These are phyloP conservation scores for Tauraco hartlaubi DNA, from an alignment of 2,797 vertebrate genomes.

Conservation along the genomic window DNA sequence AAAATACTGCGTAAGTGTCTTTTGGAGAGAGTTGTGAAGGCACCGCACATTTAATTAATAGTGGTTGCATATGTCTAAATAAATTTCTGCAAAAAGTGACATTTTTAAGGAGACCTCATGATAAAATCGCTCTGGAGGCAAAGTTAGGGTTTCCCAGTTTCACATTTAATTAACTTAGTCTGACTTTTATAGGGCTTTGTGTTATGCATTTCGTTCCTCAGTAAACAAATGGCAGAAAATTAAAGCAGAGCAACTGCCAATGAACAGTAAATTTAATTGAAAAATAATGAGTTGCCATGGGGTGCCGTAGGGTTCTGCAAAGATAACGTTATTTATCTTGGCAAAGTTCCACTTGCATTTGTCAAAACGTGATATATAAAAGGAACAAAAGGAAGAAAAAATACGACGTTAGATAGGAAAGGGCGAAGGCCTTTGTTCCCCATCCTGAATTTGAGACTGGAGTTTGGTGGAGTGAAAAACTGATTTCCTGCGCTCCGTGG, in stretches of 20 bases:
- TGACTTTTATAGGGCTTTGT: slow-evolving; percentile 80
- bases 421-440: slow-evolving; percentile 8
- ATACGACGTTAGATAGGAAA: background rate
- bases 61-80: slow-evolving; percentile 69
- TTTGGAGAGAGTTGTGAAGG: slow-evolving; percentile 16
- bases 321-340: slow-evolving; percentile 80
- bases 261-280: slow-evolving; percentile 81
- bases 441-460: background rate
- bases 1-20: background rate
- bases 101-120: slow-evolving; percentile 75
- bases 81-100: slow-evolving; percentile 71
- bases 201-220: slow-evolving; percentile 75
- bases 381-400: slow-evolving; percentile 46
- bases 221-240: slow-evolving; percentile 83
- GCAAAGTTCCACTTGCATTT: slow-evolving; percentile 73
- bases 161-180: slow-evolving; percentile 82
- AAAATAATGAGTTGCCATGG: slow-evolving; percentile 81
- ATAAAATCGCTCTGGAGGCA: slow-evolving; percentile 75
- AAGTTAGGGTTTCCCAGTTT: slow-evolving; percentile 74
- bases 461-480: slow-evolving; percentile 5
- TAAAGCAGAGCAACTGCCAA: slow-evolving; percentile 80
- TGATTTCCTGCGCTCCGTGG: background rate
- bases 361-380: slow-evolving; percentile 63
- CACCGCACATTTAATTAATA: slow-evolving; percentile 47
- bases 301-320: slow-evolving; percentile 67